Base-by-base conservation (phyloP, 53 echinoderm and acorn worm genomes). In the Patiria pectinifera region DNA sequence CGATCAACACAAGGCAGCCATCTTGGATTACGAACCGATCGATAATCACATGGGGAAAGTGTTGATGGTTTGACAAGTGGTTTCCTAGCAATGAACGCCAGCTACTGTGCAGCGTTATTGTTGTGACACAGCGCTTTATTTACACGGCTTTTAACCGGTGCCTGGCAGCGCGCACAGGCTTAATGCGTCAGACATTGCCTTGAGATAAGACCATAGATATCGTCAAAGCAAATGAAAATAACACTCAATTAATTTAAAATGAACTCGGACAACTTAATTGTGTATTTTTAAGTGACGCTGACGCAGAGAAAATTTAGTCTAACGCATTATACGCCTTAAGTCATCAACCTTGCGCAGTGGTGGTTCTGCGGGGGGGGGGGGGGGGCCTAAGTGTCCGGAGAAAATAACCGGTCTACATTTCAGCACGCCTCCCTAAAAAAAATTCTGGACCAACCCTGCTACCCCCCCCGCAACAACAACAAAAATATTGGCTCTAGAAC, bases 21-120 rank as follows among this genome's bases (percentile, higher is more conserved):
- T 86, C 72, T 86, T 86, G 86, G 86, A 71, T 21, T 72, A 74
- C 11, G 47, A 3, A 49, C 59, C 74, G 48, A 86, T 48, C 75
- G 48, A 75, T 86, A 86, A 35, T 16, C 19, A 85, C 69, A 60
- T 15, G 45, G 43, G 85, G 83, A 71, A 86, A 86, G 76, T 86
- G 86, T 86, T 86, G 86, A 86, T 75, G 47, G 86, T 86, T 53
- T 75, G 72, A 53, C 72, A 72, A n/a, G 11, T 18, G 21, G 86
- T 86, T 72, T 71, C 86, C 86, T 48, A 86, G 86, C 86, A 86
- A 86, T 86, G 75, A 35, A 75, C 15, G 86, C 48, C 75, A 14
- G 7, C 21, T 14, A 3, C 45, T n/a, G 10, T 85, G 71, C 35
- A 48, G 60, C 22, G 83, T 59, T 5, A 4, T 59, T 13, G 60